Evolutionary conservation across 2,113 vertebrate genomes (phyloP).

Genomic region (Scortum barcoo): DNA sequence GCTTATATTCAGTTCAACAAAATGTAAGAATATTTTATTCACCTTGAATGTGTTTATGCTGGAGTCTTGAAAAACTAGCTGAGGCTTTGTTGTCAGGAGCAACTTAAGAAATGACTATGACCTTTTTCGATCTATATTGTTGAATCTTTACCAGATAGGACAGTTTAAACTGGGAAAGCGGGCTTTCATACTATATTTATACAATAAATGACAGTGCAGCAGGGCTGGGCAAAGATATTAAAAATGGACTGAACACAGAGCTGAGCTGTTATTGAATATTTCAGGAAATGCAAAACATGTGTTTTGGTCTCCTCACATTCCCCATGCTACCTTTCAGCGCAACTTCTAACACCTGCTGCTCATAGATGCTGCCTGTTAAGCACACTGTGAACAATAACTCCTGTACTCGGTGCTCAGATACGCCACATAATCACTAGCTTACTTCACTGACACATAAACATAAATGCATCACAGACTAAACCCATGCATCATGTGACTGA

Average conservation of each 20-base stretch:
- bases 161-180: neutral
- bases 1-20: neutral
- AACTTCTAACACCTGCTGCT: no score
- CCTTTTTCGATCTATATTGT: neutral
- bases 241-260: no score
- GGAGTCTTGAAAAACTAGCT: no score
- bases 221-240: neutral
- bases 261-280: no score
- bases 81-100: neutral
- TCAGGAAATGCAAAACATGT: no score
- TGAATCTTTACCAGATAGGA: neutral
- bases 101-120: neutral
- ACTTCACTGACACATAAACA: neutral
- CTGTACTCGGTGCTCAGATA: no score
- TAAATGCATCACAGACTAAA: neutral
- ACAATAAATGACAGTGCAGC: neutral
- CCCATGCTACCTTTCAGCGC: neutral
- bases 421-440: neutral
- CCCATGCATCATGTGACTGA: no score
- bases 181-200: neutral
- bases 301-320: neutral
- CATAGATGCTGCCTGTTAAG: neutral
- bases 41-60: neutral
- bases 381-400: neutral
- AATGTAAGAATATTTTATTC: neutral